These are phyloP conservation scores for Dunckerocampus dactyliophorus DNA, from an alignment of 2,113 vertebrate species.

Conservation along the genomic window DNA sequence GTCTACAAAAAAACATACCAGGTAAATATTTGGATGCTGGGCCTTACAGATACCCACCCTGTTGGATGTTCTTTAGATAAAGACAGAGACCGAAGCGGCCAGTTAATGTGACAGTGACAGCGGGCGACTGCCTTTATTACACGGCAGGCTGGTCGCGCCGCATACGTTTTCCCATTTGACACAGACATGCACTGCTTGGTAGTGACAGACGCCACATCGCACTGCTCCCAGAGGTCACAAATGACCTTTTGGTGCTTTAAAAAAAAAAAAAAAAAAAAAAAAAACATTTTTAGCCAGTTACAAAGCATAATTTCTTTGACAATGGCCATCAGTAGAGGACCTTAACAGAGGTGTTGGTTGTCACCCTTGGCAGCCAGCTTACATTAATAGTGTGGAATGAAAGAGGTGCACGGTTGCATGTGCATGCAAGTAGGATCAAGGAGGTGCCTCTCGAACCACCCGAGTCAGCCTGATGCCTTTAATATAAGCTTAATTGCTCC, in stretches of 20 bases:
- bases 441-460: slow-evolving; percentile 32
- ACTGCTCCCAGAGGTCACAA: slow-evolving; percentile 66
- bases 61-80: slow-evolving; percentile 11
- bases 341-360: slow-evolving; percentile 49
- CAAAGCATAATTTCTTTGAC: slow-evolving; percentile 61
- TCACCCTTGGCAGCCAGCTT: slow-evolving; percentile 14
- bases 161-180: slow-evolving; percentile 63
- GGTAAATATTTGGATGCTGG: background rate
- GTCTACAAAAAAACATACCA: background rate
- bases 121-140: slow-evolving; percentile 31
- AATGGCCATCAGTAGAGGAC: slow-evolving; percentile 64
- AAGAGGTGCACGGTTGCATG: background rate
- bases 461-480: slow-evolving; percentile 64
- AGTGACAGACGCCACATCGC: slow-evolving; percentile 67
- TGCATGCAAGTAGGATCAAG: slow-evolving; percentile 4
- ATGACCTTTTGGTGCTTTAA: slow-evolving; percentile 67
- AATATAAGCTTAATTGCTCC: slow-evolving; percentile 68
- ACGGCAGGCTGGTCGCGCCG: slow-evolving; percentile 30
- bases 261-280: too few species aligned
- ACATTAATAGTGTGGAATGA: too few species aligned
- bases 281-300: slow-evolving; percentile 57
- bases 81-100: slow-evolving; percentile 9
- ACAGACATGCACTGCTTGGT: slow-evolving; percentile 49
- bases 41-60: slow-evolving; percentile 6
- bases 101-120: slow-evolving; percentile 31